These are phyloP conservation scores for Rhincodon typus DNA, from an alignment of 2,797 vertebrate species.

Conservation along the genomic window DNA sequence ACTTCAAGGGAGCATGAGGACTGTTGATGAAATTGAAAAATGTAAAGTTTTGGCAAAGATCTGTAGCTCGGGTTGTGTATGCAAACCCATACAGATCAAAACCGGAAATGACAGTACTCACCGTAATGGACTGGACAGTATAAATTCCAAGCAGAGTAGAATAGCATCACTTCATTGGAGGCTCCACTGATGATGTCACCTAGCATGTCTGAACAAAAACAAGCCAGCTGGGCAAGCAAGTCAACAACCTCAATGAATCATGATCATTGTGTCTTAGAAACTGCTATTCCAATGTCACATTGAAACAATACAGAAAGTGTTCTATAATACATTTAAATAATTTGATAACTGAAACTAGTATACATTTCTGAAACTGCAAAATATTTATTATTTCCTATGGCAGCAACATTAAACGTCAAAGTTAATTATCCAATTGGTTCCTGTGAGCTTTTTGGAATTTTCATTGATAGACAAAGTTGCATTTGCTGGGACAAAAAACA, in stretches of 20 bases:
- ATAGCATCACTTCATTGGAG: too few relatives aligned
- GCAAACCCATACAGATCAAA: too few relatives aligned
- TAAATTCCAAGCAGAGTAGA: too few relatives aligned
- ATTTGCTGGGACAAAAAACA: too few relatives aligned
- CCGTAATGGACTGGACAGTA: too few relatives aligned
- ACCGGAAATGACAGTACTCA: too few relatives aligned
- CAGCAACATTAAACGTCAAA: not conserved
- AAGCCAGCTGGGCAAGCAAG: too few relatives aligned
- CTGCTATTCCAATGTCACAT: not conserved
- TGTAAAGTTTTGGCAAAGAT: too few relatives aligned
- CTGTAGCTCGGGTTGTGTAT: too few relatives aligned
- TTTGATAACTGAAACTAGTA: not conserved
- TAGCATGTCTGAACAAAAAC: too few relatives aligned
- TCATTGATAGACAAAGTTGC: not conserved
- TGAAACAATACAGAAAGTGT: not conserved
- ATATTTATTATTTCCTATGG: not conserved
- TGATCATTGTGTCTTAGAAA: not conserved
- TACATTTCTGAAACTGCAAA: not conserved
- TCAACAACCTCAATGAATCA: not conserved
- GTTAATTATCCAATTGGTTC: not conserved
- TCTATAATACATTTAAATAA: not conserved
- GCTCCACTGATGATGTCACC: too few relatives aligned
- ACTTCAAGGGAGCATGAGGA: not conserved
- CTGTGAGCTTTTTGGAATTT: not conserved
- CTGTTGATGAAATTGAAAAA: not conserved